A percentile compares a stretch with the other conserved stretches of the same genome.
Conservation (phyloP, 2,113 vertebrate genomes). For the Zosterops hypoxanthus region DNA sequence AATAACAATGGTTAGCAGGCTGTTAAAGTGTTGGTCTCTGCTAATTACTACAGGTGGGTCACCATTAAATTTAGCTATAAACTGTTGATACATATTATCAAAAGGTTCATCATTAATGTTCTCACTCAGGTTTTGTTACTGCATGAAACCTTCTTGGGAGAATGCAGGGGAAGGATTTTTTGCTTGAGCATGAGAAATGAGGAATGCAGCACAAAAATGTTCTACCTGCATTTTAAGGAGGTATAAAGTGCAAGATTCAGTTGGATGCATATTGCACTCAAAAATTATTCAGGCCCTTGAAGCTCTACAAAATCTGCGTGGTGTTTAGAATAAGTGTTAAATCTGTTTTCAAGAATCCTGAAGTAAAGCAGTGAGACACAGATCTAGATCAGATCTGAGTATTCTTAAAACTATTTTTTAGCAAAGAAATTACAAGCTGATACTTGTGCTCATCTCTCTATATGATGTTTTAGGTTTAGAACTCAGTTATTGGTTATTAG, state of each 20-base stretch:
- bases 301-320: background rate
- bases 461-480: background rate
- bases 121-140: background rate
- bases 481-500: conserved; percentile 5
- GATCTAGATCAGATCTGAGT: background rate
- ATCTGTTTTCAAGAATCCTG: background rate
- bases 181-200: background rate
- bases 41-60: background rate
- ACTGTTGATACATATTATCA: background rate
- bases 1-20: background rate
- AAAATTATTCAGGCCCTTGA: background rate
- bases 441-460: background rate
- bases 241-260: background rate
- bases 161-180: background rate
- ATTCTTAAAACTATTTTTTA: background rate
- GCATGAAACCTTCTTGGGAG: background rate
- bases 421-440: background rate
- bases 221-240: background rate
- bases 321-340: background rate
- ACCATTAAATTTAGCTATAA: background rate
- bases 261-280: background rate
- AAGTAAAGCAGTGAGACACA: background rate
- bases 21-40: background rate
- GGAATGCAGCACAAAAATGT: background rate
- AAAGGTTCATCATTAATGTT: background rate